Evolutionary conservation across 2,113 vertebrate species (phyloP), one percentile per base, ranked within the genome.

Genomic region (Caranx ignobilis): DNA sequence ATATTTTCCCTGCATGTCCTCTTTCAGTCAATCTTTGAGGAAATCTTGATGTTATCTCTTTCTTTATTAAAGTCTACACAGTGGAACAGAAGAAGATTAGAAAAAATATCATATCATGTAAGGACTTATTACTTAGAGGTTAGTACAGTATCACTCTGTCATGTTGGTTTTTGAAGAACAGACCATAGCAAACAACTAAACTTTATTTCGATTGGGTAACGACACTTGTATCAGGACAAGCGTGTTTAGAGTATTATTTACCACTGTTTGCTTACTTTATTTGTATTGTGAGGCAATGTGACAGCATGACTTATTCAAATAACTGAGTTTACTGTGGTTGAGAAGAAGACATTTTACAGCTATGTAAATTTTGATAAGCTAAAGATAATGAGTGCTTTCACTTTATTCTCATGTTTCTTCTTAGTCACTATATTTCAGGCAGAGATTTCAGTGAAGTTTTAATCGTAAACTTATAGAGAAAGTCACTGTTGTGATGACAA

Each of bases 51-150:
- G n/a, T 41, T 65, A 45, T 19, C 45, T 7, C 35, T 75, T 69
- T 76, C 45, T 56, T 78, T 45, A 55, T 71, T 76, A 56, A 75
- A 71, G 15, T 82, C 26, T 5, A 65, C 5, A 50, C 10, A 13
- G 32, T 47, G 18, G 9, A 75, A 50, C 0, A 0, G 57, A 31
- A 19, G n/a, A 65, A 4, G 11, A n/a, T 26, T 11, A 26, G 18
- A 50, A 55, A 16, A 0, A 45, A 45, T 3, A 13, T 35, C 0
- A 39, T 54, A 50, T 71, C 1, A 13, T 34, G 32, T 21, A 13
- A 47, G 31, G 15, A 62, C 21, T 7, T 6, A 34, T 16, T 16
- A n/a, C 19, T 59, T 71, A 11, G 31, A 66, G 54, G 43, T 66
- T 61, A 31, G 2, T 13, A 45, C 61, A 48, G 63, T 32, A 7